Evolutionary conservation across 2,113 vertebrate species (phyloP).

Genomic region (Lepisosteus oculatus): DNA sequence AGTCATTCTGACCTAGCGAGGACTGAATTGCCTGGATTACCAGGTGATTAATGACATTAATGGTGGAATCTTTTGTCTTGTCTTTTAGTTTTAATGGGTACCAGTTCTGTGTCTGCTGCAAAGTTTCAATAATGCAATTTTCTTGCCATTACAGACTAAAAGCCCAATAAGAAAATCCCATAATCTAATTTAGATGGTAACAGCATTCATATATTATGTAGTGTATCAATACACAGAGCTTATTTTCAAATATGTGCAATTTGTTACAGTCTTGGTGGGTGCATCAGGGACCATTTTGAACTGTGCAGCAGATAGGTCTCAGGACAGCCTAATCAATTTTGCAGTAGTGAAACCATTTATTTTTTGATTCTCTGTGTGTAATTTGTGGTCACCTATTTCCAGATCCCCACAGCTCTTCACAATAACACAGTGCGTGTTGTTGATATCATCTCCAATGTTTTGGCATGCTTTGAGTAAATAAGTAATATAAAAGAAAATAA

Average conservation of each 20-base stretch:
- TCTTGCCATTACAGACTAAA: slow-evolving; percentile 27
- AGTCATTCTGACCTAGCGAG: no score
- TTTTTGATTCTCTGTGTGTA: neutral
- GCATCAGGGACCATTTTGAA: slow-evolving; percentile 19
- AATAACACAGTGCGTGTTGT: no score
- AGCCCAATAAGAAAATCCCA: slow-evolving; percentile 18
- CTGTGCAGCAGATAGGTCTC: no score
- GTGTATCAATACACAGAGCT: slow-evolving; percentile 18
- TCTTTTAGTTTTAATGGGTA: slow-evolving; percentile 22
- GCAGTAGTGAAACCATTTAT: neutral
- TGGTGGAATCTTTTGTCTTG: slow-evolving; percentile 21
- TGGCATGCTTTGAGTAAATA: no score
- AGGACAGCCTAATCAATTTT: neutral
- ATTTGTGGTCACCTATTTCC: neutral
- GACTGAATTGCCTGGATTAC: slow-evolving; percentile 3
- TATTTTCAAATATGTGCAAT: slow-evolving; percentile 19
- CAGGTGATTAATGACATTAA: slow-evolving; percentile 19
- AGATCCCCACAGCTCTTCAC: neutral
- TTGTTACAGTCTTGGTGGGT: neutral
- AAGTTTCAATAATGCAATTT: slow-evolving; percentile 27
- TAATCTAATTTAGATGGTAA: slow-evolving; percentile 26
- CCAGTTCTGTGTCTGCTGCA: slow-evolving; percentile 17
- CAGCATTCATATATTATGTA: slow-evolving; percentile 25
- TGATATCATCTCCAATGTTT: no score
- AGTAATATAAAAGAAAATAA: no score